phyloP scores from a whole-genome alignment of 1,140 invertebrate species.

The Pantala flavescens region DNA sequence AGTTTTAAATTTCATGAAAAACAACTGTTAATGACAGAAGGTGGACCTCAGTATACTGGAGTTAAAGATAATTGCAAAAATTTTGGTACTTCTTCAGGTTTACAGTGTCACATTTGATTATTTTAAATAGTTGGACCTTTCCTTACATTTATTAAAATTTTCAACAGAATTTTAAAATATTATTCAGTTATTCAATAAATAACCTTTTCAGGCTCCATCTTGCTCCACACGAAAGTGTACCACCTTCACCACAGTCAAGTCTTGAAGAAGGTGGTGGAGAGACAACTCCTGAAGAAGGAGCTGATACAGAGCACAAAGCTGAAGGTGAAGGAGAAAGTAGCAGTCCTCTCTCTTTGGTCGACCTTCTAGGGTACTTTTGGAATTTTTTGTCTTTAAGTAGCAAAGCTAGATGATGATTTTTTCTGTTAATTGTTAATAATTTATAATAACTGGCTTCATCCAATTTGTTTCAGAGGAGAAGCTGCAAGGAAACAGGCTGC shows the following conservation, averaged over 20 bases:
- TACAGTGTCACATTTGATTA: too few relatives aligned
- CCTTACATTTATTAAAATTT: too few relatives aligned
- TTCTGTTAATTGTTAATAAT: neutral
- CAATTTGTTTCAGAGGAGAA: conserved; percentile 51
- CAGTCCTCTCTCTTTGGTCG: conserved; percentile 46
- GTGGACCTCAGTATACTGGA: too few relatives aligned
- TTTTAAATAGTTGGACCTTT: too few relatives aligned
- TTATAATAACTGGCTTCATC: conserved; percentile 18
- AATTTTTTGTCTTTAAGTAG: neutral
- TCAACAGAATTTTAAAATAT: too few relatives aligned
- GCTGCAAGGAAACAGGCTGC: conserved; percentile 67
- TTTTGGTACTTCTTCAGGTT: too few relatives aligned
- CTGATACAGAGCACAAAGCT: conserved; percentile 20
- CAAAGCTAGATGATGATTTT: neutral
- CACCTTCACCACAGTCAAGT: conserved; percentile 29
- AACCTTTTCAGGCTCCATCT: conserved; percentile 17
- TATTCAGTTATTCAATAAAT: too few relatives aligned
- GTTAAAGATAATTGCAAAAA: too few relatives aligned
- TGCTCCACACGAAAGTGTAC: conserved; percentile 19
- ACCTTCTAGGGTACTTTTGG: conserved; percentile 54
- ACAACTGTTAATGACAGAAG: too few relatives aligned
- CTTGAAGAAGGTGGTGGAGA: conserved; percentile 50
- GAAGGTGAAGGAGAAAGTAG: conserved; percentile 40
- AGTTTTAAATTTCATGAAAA: too few relatives aligned
- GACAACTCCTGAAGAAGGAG: conserved; percentile 42